These are phyloP conservation scores for Macrophya alboannulata DNA, from an alignment of 2,888 invertebrate genomes.

Conservation along the genomic window DNA sequence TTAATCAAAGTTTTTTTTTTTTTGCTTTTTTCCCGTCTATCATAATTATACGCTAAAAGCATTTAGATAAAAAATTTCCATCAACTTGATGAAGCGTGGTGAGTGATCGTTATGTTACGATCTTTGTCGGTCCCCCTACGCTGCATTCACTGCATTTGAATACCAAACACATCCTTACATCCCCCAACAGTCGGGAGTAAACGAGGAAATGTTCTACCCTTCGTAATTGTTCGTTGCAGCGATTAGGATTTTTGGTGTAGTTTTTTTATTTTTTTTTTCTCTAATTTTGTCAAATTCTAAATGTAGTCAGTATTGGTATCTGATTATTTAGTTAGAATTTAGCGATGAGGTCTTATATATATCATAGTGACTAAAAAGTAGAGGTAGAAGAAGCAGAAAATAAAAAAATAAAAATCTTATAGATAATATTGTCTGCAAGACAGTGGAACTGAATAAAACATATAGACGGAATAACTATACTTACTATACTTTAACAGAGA, in stretches of 20 bases:
- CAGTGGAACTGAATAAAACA: constrained; percentile 34
- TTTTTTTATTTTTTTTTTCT: neutral
- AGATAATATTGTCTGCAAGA: constrained; percentile 22
- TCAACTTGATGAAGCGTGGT: constrained; percentile 61
- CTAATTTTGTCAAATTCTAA: neutral
- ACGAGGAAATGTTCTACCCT: constrained; percentile 51
- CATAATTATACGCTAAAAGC: constrained; percentile 74
- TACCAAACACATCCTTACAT: neutral
- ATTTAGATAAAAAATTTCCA: constrained; percentile 71
- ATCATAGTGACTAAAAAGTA: neutral
- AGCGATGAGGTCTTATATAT: constrained; percentile 45
- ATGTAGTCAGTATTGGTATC: neutral
- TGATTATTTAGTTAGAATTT: neutral
- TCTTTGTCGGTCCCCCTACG: neutral
- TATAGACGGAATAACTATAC: constrained; percentile 13
- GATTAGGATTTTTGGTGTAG: constrained; percentile 7
- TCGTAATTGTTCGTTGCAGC: constrained; percentile 12
- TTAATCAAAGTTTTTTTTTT: constrained; percentile 67
- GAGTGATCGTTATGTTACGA: neutral
- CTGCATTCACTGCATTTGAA: too few species aligned
- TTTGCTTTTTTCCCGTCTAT: constrained; percentile 65
- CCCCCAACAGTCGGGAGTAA: constrained; percentile 31
- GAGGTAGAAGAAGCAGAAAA: neutral
- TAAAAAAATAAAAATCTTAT: neutral
- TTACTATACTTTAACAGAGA: neutral